Percentiles rank a stretch among this genome's conserved stretches.
Evolutionary conservation across 2,888 invertebrate species (phyloP).

Genomic region (Drosophila prolongata): DNA sequence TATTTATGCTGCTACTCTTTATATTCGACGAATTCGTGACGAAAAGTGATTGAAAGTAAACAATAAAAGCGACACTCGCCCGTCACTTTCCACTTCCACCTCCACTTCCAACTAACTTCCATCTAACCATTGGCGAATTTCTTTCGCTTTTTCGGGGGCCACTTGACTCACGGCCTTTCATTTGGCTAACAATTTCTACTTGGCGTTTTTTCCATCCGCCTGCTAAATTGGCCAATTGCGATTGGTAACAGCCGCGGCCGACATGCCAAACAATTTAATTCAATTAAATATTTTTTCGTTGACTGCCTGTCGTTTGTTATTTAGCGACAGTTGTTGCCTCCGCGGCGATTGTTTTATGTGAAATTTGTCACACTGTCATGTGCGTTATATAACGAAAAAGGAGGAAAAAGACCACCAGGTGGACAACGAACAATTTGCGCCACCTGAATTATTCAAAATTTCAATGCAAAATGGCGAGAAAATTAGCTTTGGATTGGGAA

Average conservation of each 20-base stretch:
- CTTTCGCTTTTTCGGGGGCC: slow-evolving; percentile 24
- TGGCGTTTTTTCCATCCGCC: slow-evolving; percentile 58
- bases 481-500: slow-evolving; percentile 52
- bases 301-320: slow-evolving; percentile 76
- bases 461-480: slow-evolving; percentile 71
- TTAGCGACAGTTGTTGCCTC: slow-evolving; percentile 74
- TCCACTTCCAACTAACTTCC: slow-evolving; percentile 1
- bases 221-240: slow-evolving; percentile 82
- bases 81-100: slow-evolving; percentile 66
- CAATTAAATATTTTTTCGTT: slow-evolving; percentile 79
- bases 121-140: slow-evolving; percentile 19
- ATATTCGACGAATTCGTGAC: slow-evolving; percentile 80
- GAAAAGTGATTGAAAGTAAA: slow-evolving; percentile 84
- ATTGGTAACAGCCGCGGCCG: slow-evolving; percentile 71
- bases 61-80: slow-evolving; percentile 79
- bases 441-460: slow-evolving; percentile 67
- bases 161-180: slow-evolving; percentile 58
- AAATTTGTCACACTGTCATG: slow-evolving; percentile 79
- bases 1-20: slow-evolving; percentile 67
- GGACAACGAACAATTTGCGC: slow-evolving; percentile 53
- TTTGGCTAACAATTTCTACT: slow-evolving; percentile 77
- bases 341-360: slow-evolving; percentile 73
- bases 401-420: slow-evolving; percentile 5
- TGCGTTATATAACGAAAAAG: slow-evolving; percentile 50
- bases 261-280: slow-evolving; percentile 79